Evolutionary conservation across 2,113 vertebrate species (phyloP), one percentile per base, ranked within the genome.

Genomic region (Eulacestoma nigropectus): DNA sequence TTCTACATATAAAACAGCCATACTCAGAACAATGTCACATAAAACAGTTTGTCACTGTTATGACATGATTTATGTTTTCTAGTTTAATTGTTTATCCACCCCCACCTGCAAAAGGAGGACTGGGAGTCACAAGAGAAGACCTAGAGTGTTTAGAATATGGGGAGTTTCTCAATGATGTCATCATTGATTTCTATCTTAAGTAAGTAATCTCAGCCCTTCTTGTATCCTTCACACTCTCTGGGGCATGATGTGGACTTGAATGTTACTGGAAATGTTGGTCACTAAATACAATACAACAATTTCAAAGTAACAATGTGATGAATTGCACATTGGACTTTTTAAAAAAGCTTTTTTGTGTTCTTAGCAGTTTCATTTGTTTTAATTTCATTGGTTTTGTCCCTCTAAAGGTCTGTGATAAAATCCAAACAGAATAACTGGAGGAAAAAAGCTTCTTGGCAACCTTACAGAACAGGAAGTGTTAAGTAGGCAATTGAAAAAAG

Each of bases 121-220:
- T 99, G 89, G 98, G 98, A 59, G 99, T 99, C 68, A 99, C 99
- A 57, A 99, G 98, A 97, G 99, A 99, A 95, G 99, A 99, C 96
- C 93, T 99, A 75, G 98, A 99, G 64, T 99, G 99, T 95, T 98
- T 99, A 91, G 99, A 99, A 96, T 98, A 98, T 81, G 99, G 99
- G 46, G 98, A 99, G 79, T 99, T 99, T 97, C 99, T 99, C 86
- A 99, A 99, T 96, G 99, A 99, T 96, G 99, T 99, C n/a, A 99
- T 99, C 84, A 99, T 99, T 91, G 99, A 99, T 96, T 99, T 99
- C 98, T 99, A 99, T 90, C 99, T 99, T 46, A 99, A 99, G 99
- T 99, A 97, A 98, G 98, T 97, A 63, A 76, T 63, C 64, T 42
- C 42, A 68, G 39, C 14, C 35, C 27, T 85, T 69, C 17, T 69